A percentile compares a stretch with the other conserved stretches of the same genome.
phyloP scores from a whole-genome alignment of 2,113 vertebrate species.

The Osmerus eperlanus region DNA sequence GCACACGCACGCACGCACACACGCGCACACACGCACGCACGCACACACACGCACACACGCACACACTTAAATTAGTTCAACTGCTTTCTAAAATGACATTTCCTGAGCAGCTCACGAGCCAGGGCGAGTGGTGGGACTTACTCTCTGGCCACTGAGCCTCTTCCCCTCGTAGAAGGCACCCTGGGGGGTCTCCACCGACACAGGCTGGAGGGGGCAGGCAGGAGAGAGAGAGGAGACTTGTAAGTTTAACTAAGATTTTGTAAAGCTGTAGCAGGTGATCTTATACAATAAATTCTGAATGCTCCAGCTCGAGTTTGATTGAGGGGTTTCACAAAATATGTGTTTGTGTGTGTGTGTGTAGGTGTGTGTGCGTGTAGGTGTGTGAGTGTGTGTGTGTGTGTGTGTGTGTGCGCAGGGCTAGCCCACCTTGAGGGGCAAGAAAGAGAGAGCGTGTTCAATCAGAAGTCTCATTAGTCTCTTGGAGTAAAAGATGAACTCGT shows the following conservation, averaged over 20 bases:
- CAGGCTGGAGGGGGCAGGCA: constrained; percentile 58
- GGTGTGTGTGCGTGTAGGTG: not conserved
- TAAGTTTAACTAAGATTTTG: not conserved
- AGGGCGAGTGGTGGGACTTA: constrained; percentile 49
- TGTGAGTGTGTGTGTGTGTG: too few relatives aligned
- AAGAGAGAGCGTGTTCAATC: constrained; percentile 87
- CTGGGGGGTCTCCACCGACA: constrained; percentile 86
- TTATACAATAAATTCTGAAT: not conserved
- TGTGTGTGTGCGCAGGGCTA: not conserved
- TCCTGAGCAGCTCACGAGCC: not conserved
- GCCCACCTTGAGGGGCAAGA: constrained; percentile 82
- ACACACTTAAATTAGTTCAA: not conserved
- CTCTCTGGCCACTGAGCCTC: constrained; percentile 81
- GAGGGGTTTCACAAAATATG: too few relatives aligned
- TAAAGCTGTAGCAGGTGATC: not conserved
- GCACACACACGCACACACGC: not conserved
- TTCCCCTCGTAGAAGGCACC: constrained; percentile 81
- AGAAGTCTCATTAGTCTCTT: constrained; percentile 90
- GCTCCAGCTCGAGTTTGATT: too few relatives aligned
- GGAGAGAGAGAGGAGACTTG: not conserved
- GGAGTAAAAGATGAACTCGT: constrained; percentile 92
- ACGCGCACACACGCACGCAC: not conserved
- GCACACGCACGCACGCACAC: constrained; percentile 1
- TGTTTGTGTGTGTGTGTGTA: too few relatives aligned
- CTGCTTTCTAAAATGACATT: not conserved